Percentiles rank a stretch among this genome's conserved stretches.
Conservation (phyloP, 2,113 vertebrate genomes). For the Clarias batrachus region DNA sequence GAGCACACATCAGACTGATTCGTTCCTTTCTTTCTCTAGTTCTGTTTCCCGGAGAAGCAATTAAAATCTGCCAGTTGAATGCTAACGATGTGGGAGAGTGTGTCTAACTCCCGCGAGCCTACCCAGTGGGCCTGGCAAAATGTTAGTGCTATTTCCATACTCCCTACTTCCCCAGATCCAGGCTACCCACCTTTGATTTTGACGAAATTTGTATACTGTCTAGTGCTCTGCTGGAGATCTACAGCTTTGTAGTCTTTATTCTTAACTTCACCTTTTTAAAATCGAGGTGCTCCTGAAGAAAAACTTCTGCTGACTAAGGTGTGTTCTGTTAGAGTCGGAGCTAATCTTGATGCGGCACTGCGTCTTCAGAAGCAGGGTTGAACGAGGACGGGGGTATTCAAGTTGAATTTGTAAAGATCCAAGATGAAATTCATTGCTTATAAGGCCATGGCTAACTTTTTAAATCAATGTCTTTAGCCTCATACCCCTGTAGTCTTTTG, state of each 20-base stretch:
- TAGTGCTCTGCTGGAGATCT: neutral
- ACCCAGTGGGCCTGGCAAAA: conserved; percentile 33
- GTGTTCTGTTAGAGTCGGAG: neutral
- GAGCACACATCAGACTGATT: conserved; percentile 35
- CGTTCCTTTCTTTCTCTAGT: conserved; percentile 23
- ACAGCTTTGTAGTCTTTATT: neutral
- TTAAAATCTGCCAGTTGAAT: conserved; percentile 54
- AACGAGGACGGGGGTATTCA: neutral
- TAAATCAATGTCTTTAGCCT: neutral
- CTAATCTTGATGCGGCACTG: too few relatives aligned
- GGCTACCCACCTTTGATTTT: conserved; percentile 33
- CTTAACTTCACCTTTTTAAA: neutral
- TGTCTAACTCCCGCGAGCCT: conserved; percentile 29
- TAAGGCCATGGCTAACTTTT: neutral
- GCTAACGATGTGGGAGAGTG: conserved; percentile 46
- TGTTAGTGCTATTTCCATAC: conserved; percentile 29
- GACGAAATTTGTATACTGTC: neutral
- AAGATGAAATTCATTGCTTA: neutral
- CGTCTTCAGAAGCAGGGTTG: neutral
- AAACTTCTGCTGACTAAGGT: neutral
- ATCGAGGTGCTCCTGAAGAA: neutral
- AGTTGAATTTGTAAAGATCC: neutral
- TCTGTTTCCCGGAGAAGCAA: conserved; percentile 50
- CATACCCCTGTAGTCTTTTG: neutral
- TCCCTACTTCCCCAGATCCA: conserved; percentile 11